A percentile compares a stretch with the other conserved stretches of the same genome.
phyloP scores from a whole-genome alignment of 2,113 vertebrate genomes.

The Bubo blakistoni region DNA sequence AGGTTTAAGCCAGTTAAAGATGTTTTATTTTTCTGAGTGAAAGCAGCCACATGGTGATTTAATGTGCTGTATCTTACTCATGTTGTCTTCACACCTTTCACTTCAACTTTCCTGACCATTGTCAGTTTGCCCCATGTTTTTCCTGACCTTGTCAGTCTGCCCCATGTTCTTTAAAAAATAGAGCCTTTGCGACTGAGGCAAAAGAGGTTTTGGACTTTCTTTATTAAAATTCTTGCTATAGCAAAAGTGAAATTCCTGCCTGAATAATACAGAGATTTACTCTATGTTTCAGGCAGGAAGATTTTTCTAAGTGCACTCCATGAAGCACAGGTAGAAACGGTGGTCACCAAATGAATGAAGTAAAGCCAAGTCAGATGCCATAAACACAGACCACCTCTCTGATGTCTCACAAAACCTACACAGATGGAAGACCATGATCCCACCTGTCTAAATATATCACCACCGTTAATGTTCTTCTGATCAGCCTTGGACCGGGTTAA shows the following conservation, averaged over 20 bases:
- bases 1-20: not conserved
- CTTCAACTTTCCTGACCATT: not conserved
- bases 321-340: not conserved
- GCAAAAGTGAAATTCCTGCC: not conserved
- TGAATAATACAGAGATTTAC: not conserved
- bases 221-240: not conserved
- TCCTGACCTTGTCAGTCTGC: not conserved
- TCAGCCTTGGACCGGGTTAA: not conserved
- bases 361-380: not conserved
- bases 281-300: not conserved
- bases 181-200: not conserved
- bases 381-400: not conserved
- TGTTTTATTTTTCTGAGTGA: not conserved
- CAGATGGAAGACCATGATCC: not conserved
- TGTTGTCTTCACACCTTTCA: not conserved
- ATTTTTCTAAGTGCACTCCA: not conserved
- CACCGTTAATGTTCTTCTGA: not conserved
- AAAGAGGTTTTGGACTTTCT: not conserved
- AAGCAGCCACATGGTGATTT: not conserved
- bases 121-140: not conserved
- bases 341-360: not conserved
- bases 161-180: not conserved
- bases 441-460: not conserved
- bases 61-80: not conserved
- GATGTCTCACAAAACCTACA: not conserved